These are phyloP conservation scores for Drosophila sechellia DNA, from an alignment of 1,140 invertebrate genomes.

Conservation along the genomic window DNA sequence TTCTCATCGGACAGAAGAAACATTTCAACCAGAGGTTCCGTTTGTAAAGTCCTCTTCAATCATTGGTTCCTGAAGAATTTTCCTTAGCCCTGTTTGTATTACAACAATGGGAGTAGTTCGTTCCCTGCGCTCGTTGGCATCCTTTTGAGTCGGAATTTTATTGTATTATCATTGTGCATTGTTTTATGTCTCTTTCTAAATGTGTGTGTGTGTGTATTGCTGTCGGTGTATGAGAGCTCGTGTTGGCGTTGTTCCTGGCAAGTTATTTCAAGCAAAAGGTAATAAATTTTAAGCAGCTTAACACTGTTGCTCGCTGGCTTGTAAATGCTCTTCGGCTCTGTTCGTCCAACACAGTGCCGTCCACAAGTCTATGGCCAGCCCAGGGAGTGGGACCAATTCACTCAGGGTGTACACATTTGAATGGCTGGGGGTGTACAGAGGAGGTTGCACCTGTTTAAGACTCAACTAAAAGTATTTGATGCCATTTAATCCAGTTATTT, in stretches of 20 bases:
- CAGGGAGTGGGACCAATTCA: slow-evolving; percentile 5
- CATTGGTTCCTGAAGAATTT: neutral
- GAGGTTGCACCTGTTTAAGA: slow-evolving; percentile 70
- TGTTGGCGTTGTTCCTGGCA: slow-evolving; percentile 57
- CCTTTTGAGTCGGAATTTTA: slow-evolving; percentile 69
- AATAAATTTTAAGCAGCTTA: slow-evolving; percentile 85
- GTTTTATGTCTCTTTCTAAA: slow-evolving; percentile 49
- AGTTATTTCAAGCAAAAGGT: slow-evolving; percentile 83
- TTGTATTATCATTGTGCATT: slow-evolving; percentile 70
- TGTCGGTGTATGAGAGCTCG: slow-evolving; percentile 20
- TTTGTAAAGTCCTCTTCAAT: neutral
- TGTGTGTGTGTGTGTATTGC: slow-evolving; percentile 13
- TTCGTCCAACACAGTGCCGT: slow-evolving; percentile 40
- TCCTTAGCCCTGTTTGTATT: slow-evolving; percentile 52
- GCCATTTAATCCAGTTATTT: slow-evolving; percentile 82
- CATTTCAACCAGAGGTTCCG: neutral
- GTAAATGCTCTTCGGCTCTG: slow-evolving; percentile 60
- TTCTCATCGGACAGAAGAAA: neutral
- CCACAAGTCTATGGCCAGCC: slow-evolving; percentile 35
- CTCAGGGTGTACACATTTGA: slow-evolving; percentile 22
- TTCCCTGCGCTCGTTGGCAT: slow-evolving; percentile 43
- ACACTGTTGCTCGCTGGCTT: slow-evolving; percentile 83
- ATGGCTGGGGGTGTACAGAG: slow-evolving; percentile 30
- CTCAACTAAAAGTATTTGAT: slow-evolving; percentile 76
- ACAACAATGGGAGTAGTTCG: slow-evolving; percentile 55